Percentiles rank a stretch among this genome's conserved stretches.
These are phyloP conservation scores for Gobiocypris rarus DNA, from an alignment of 2,113 vertebrate genomes.

Conservation along the genomic window DNA sequence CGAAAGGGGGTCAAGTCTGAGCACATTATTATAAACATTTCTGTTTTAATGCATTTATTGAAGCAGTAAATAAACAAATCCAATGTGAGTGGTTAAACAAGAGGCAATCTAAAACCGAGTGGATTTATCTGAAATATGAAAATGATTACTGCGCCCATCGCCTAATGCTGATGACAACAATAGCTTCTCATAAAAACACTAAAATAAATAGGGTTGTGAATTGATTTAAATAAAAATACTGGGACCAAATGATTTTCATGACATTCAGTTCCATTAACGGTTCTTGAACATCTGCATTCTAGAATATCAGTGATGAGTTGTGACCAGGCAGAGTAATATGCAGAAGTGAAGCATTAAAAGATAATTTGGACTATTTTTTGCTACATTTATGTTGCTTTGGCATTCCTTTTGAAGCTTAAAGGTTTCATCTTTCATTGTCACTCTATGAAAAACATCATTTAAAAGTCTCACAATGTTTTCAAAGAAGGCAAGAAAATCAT, in stretches of 20 bases:
- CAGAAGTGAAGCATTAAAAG: no score
- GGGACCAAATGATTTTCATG: not conserved
- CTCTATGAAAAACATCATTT: no score
- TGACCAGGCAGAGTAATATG: no score
- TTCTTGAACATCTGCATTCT: not conserved
- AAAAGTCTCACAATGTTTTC: no score
- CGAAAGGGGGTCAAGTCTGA: not conserved
- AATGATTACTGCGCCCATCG: not conserved
- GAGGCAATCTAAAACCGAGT: conserved; percentile 14
- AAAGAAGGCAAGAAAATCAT: no score
- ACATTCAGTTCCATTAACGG: not conserved
- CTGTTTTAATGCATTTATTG: not conserved
- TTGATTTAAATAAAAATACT: not conserved
- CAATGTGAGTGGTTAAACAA: conserved; percentile 5
- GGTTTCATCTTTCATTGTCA: no score
- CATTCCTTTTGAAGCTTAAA: not conserved
- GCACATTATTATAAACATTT: not conserved
- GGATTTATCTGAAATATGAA: conserved; percentile 27
- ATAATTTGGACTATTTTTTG: no score
- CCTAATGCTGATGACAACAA: not conserved
- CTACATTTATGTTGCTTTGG: not conserved
- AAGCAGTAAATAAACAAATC: conserved; percentile 15
- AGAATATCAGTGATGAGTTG: not conserved
- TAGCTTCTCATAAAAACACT: not conserved
- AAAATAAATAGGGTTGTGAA: not conserved